Percentiles rank a stretch among this genome's conserved stretches.
phyloP scores from a whole-genome alignment of 2,888 invertebrate genomes.

The Myathropa florea region DNA sequence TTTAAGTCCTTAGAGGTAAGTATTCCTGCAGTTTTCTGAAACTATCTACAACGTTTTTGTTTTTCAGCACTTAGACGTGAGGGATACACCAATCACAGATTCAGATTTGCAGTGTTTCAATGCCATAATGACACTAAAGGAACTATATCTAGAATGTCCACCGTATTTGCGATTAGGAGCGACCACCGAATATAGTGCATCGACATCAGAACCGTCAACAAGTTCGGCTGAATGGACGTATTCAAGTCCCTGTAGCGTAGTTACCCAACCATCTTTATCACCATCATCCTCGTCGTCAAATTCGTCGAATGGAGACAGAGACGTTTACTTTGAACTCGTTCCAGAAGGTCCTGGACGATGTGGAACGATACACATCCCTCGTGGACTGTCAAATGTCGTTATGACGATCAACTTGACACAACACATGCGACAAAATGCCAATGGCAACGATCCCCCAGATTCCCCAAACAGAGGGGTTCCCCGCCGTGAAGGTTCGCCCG shows the following conservation, averaged over 20 bases:
- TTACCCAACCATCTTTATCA: not conserved
- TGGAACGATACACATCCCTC: not conserved
- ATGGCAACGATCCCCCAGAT: not conserved
- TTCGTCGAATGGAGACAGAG: not conserved
- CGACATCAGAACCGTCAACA: not conserved
- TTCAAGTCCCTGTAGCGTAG: too few relatives aligned
- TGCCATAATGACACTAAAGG: slow-evolving; percentile 81
- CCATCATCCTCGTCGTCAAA: slow-evolving; percentile 7
- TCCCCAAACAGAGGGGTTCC: slow-evolving; percentile 7
- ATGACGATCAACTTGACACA: slow-evolving; percentile 38
- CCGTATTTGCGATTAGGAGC: slow-evolving; percentile 21
- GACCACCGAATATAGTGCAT: not conserved
- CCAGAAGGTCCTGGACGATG: not conserved
- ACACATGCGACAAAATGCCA: not conserved
- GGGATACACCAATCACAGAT: slow-evolving; percentile 83
- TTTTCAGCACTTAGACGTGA: slow-evolving; percentile 82
- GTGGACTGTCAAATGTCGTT: slow-evolving; percentile 5
- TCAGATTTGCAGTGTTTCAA: slow-evolving; percentile 84
- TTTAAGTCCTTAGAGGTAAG: slow-evolving; percentile 80
- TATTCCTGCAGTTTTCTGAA: not conserved
- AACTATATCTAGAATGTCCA: slow-evolving; percentile 82
- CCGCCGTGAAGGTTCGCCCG: slow-evolving; percentile 50
- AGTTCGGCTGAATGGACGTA: not conserved
- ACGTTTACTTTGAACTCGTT: not conserved
- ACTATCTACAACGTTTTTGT: not conserved